Percentiles rank a stretch among this genome's conserved stretches.
Conservation (phyloP, 2,888 invertebrate genomes). For the Ceramica pisi region DNA sequence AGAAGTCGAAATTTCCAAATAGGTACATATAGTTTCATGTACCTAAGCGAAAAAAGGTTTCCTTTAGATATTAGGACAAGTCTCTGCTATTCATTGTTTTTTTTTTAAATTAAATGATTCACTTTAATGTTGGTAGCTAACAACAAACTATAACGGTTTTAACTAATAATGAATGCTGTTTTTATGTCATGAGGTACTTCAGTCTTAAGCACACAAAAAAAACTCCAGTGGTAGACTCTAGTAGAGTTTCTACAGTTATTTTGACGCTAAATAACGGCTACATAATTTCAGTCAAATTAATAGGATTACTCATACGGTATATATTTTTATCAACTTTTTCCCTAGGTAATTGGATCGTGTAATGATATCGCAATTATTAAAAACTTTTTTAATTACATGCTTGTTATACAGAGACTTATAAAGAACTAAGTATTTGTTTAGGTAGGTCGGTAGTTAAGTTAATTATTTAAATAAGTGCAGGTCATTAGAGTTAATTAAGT, state of each 20-base stretch:
- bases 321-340: conserved; percentile 1
- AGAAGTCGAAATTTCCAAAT: not conserved
- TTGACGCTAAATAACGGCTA: not conserved
- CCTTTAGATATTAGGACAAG: not conserved
- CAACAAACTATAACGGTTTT: too few species aligned
- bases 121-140: too few species aligned
- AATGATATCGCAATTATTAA: conserved; percentile 19
- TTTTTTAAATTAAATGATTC: too few species aligned
- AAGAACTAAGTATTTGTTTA: not conserved
- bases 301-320: not conserved
- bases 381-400: conserved; percentile 28
- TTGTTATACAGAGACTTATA: not conserved
- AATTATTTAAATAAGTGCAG: not conserved
- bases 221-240: too few species aligned
- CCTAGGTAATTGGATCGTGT: not conserved
- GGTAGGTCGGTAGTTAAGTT: not conserved
- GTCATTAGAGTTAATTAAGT: not conserved
- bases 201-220: too few species aligned
- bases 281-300: conserved; percentile 34
- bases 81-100: not conserved
- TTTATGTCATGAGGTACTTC: too few species aligned
- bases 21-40: too few species aligned
- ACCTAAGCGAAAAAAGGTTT: too few species aligned
- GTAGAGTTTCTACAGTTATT: not conserved
- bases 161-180: too few species aligned